phyloP scores from a whole-genome alignment of 2,113 vertebrate genomes.

The Opisthocomus hoazin region DNA sequence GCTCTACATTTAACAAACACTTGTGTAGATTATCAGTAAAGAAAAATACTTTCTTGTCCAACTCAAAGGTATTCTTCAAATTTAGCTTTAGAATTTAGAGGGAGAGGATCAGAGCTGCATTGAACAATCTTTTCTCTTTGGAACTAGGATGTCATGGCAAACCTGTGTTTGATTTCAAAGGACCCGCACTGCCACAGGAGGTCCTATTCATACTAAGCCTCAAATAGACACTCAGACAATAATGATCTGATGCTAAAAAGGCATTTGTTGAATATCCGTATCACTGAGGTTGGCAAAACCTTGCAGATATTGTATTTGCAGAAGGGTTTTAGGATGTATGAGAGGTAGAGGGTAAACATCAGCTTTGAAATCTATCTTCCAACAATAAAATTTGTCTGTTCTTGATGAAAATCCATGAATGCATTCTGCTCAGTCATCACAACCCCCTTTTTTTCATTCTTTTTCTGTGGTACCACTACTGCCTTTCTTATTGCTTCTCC shows the following conservation, averaged over 20 bases:
- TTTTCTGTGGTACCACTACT: not conserved
- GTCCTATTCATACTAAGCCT: not conserved
- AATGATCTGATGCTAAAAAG: not conserved
- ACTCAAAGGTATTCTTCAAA: not conserved
- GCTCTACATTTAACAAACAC: not conserved
- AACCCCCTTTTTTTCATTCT: not conserved
- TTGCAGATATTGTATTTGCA: not conserved
- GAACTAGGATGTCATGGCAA: not conserved
- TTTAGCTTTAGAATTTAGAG: not conserved
- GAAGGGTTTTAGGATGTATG: not conserved
- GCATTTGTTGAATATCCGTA: not conserved
- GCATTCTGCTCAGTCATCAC: not conserved
- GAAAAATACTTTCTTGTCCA: not conserved
- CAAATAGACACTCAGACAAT: not conserved
- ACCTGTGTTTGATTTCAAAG: not conserved
- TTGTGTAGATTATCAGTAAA: not conserved
- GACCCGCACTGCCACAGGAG: not conserved
- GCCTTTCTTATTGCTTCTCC: not conserved
- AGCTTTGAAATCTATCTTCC: not conserved
- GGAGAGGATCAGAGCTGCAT: not conserved
- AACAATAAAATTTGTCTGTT: not conserved
- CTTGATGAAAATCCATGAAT: not conserved
- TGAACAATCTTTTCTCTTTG: not conserved
- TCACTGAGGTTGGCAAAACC: not conserved
- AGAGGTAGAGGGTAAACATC: not conserved